Base-by-base conservation (phyloP, 2,888 invertebrate genomes). In the Apodemia duryi region DNA sequence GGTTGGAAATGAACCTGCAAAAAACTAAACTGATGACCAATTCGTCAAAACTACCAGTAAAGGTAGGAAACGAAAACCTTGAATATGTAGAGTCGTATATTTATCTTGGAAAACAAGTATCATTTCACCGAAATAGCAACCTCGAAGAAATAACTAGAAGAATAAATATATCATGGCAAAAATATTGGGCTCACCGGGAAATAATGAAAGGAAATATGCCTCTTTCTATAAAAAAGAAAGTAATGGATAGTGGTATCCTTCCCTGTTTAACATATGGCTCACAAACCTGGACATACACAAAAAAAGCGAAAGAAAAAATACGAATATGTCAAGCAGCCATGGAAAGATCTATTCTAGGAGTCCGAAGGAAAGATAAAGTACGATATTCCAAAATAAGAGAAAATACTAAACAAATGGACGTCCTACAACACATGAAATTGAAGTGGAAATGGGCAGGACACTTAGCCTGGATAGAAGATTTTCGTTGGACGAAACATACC, bases 1-100 rank as follows among this genome's bases (percentile, higher is more conserved):
- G 52, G 13, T 28, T 52, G 6, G 28, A 52, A 52, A 52, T 52
- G 28, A 52, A 52, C 28, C n/a, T 52, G 28, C 52, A 52, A 28
- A 52, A 52, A 52, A 52, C 52, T 6, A 52, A 52, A 28, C 52
- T 52, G 11, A 52, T 52, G 21, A 52, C 52, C 7, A 52, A 52
- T 5, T 46, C 46, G 1, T 46, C 13, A 13, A 46, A 49, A 49
- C 49, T 1, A n/a, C 6, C 13, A 13, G n/a, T 49, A 49, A n/a
- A n/a, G 6, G 3, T 49, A 49, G 49, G 49, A 6, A n/a, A 49
- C 49, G 49, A 49, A 49, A 5, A 10, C 13, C 49, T 49, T 4
- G 49, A 49, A 49, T n/a, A n/a, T 6, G 49, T 49, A 9, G 49
- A 49, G n/a, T 10, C 13, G 1, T n/a, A 49, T 4, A 49, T 49